phyloP scores from a whole-genome alignment of 2,113 vertebrate genomes.

The Platichthys stellatus region DNA sequence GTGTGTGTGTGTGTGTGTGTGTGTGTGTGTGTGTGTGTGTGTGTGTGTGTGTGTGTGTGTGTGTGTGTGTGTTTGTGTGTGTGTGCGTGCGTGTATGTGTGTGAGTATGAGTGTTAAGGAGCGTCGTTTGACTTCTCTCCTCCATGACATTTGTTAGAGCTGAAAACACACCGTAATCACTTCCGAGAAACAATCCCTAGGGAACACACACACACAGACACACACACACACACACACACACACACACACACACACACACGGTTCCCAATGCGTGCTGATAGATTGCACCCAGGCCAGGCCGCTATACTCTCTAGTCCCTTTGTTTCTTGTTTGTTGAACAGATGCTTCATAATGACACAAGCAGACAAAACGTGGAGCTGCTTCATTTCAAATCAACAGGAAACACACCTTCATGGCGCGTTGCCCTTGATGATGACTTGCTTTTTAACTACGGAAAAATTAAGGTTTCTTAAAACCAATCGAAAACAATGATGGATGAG shows the following conservation, averaged over 20 bases:
- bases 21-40: neutral
- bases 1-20: slow-evolving; percentile 10
- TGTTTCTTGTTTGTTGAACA: slow-evolving; percentile 65
- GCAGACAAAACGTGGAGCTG: slow-evolving; percentile 44
- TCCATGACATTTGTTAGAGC: slow-evolving; percentile 58
- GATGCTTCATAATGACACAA: slow-evolving; percentile 61
- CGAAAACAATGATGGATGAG: neutral
- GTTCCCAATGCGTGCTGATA: slow-evolving; percentile 51
- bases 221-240: neutral
- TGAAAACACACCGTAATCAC: slow-evolving; percentile 65
- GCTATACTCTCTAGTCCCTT: slow-evolving; percentile 23
- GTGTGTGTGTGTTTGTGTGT: neutral
- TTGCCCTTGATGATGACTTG: slow-evolving; percentile 19
- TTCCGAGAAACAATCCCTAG: slow-evolving; percentile 34
- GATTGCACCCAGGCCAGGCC: slow-evolving; percentile 46
- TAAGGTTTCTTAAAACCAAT: neutral
- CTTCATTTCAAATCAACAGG: slow-evolving; percentile 53
- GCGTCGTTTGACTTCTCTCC: slow-evolving; percentile 52
- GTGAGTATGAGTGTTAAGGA: slow-evolving; percentile 26
- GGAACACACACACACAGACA: slow-evolving; percentile 7
- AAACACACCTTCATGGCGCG: slow-evolving; percentile 31
- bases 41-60: neutral
- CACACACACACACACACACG: no score
- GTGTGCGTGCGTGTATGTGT: neutral
- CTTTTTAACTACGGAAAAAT: slow-evolving; percentile 24